A percentile compares a stretch with the other conserved stretches of the same genome.
Conservation (phyloP, 2,113 vertebrate species). For the Charina bottae region DNA sequence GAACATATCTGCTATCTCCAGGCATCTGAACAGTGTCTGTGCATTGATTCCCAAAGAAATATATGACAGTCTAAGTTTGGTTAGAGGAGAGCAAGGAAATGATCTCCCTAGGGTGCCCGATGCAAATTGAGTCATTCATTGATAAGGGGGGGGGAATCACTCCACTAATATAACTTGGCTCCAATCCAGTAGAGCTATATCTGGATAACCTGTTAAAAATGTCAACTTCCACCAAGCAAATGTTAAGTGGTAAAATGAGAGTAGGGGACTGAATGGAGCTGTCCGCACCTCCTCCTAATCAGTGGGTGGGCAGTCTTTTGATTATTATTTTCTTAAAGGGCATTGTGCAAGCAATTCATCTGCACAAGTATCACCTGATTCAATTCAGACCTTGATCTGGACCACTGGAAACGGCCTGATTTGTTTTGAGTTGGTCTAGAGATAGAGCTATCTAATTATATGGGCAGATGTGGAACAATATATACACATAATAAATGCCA, state of each 20-base stretch:
- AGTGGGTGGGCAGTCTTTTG: background rate
- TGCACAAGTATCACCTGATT: background rate
- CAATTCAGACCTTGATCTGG: no score
- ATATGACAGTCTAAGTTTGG: background rate
- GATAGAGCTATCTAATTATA: no score
- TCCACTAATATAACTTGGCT: background rate
- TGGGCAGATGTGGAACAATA: no score
- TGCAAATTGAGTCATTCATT: background rate
- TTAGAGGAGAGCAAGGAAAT: background rate
- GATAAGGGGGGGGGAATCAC: background rate
- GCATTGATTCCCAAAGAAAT: background rate
- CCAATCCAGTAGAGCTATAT: background rate
- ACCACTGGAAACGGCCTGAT: no score
- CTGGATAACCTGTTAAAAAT: background rate
- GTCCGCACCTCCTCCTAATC: background rate
- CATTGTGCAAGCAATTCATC: background rate
- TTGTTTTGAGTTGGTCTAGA: no score
- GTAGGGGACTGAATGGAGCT: background rate
- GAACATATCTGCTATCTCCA: slow-evolving; percentile 5
- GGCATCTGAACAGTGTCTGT: background rate
- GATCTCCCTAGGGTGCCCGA: background rate
- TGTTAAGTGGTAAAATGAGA: background rate
- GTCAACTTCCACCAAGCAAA: background rate
- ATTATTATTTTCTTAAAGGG: background rate
- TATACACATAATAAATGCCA: no score